Percentiles rank a stretch among this genome's conserved stretches.
These are phyloP conservation scores for Riparia riparia DNA, from an alignment of 2,113 vertebrate species.

Conservation along the genomic window DNA sequence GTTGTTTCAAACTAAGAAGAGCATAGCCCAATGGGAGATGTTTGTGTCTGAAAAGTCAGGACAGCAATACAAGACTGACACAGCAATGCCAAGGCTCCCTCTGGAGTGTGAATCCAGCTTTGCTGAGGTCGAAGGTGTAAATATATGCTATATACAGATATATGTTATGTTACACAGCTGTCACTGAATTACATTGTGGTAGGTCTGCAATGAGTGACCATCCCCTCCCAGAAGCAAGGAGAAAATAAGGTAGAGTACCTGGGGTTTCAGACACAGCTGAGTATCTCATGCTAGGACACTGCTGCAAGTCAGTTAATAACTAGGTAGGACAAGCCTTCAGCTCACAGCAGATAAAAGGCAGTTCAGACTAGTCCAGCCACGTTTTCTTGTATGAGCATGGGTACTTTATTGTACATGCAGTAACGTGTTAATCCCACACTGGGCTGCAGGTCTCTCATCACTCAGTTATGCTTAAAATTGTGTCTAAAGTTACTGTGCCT, in stretches of 20 bases:
- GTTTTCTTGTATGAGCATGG: not conserved
- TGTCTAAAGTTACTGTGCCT: not conserved
- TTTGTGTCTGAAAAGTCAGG: not conserved
- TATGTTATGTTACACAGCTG: not conserved
- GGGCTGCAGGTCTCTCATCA: not conserved
- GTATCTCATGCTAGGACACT: not conserved
- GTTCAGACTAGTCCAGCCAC: not conserved
- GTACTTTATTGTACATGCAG: not conserved
- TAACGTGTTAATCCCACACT: not conserved
- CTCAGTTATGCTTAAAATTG: not conserved
- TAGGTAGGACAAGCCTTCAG: not conserved
- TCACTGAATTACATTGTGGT: not conserved
- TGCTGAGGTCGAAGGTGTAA: fast-evolving
- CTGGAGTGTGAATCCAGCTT: not conserved
- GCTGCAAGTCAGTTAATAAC: not conserved
- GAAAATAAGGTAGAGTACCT: not conserved
- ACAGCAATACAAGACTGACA: not conserved
- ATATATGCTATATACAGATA: not conserved
- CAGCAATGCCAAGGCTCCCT: not conserved
- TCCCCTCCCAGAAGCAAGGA: not conserved
- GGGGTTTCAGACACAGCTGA: not conserved
- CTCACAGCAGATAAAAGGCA: not conserved
- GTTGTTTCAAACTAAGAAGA: not conserved
- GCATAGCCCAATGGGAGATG: fast-evolving
- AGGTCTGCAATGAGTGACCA: not conserved